Base-by-base conservation (phyloP, 2,113 vertebrate genomes). In the Oenanthe melanoleuca region DNA sequence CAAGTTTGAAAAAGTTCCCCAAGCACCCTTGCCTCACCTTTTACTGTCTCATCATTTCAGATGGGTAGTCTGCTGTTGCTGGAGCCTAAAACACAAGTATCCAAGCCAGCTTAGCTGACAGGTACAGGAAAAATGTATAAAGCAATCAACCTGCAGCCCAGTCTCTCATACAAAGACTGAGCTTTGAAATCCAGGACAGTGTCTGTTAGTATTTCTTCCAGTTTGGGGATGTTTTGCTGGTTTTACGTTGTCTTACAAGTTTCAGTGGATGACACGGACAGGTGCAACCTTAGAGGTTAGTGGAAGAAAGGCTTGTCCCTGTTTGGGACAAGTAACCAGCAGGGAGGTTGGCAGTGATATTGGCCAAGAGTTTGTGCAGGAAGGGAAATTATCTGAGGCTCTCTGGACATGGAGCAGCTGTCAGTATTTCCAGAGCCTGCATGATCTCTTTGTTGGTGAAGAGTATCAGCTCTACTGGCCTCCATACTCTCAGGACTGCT, bases 341-440 rank as follows among this genome's bases (percentile, higher is more conserved):
- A 50, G 12, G 6, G 34, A 56, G 14, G 6, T 49, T 81, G 47
- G 8, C 1, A 7, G 44, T 84, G 77, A 28, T 80, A 55, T 0
- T 26, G 5, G 16, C 33, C 23, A 57, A 55, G 55, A 78, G 8
- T 21, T 69, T 78, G 19, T 50, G 26, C 0, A 0, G 33, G 29
- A 60, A 42, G 22, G 42, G 31, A 91, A 25, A 40, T 84, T 22
- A n/a, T 8, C 38, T 45, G 29, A 45, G n/a, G 10, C 9, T 29
- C 11, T n/a, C 22, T 92, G 57, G 26, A 38, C 9, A 1, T 14
- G 26, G 31, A 88, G 12, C 25, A 38, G 2, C 23, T 86, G n/a
- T 73, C 56, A 53, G 7, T 80, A 16, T 61, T 50, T 42, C 28
- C 38, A 53, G 0, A 44, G 61, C 21, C 70, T 80, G 33, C 18